Conservation (phyloP, 2,113 vertebrate genomes). For the Epinephelus cyanopodus region DNA sequence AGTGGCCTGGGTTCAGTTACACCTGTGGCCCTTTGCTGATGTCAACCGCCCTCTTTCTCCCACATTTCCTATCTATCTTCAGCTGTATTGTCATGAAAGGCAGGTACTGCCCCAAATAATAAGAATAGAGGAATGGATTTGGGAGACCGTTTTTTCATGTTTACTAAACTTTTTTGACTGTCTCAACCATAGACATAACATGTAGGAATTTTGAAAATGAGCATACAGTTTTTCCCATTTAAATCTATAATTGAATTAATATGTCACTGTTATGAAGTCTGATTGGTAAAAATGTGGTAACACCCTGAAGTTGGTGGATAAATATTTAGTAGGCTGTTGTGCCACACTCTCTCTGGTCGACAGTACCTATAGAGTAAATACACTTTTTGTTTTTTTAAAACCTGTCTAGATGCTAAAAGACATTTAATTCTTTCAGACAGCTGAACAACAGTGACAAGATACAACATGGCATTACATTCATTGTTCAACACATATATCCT, state of each 20-base stretch:
- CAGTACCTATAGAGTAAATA: not conserved
- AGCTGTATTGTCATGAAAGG: too few relatives aligned
- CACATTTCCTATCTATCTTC: too few relatives aligned
- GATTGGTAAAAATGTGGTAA: not conserved
- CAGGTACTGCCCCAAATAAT: too few relatives aligned
- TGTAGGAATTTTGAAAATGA: too few relatives aligned
- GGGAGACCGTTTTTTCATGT: too few relatives aligned
- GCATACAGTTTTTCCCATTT: too few relatives aligned
- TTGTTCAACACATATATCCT: conserved; percentile 25
- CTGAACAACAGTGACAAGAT: conserved; percentile 33
- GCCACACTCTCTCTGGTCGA: not conserved
- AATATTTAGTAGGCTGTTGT: not conserved
- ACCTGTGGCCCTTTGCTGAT: too few relatives aligned
- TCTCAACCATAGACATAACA: too few relatives aligned
- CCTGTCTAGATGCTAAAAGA: not conserved
- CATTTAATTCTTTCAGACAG: conserved; percentile 38
- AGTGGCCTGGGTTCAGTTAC: too few relatives aligned
- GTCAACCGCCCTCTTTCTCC: too few relatives aligned
- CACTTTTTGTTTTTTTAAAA: not conserved
- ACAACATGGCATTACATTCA: conserved; percentile 33
- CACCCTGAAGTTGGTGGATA: not conserved
- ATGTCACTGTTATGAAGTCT: not conserved
- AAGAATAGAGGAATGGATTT: too few relatives aligned
- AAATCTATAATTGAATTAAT: not conserved
- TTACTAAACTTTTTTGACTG: too few relatives aligned